These are phyloP conservation scores for Lathronympha strigana DNA, from an alignment of 2,888 invertebrate genomes.

Conservation along the genomic window DNA sequence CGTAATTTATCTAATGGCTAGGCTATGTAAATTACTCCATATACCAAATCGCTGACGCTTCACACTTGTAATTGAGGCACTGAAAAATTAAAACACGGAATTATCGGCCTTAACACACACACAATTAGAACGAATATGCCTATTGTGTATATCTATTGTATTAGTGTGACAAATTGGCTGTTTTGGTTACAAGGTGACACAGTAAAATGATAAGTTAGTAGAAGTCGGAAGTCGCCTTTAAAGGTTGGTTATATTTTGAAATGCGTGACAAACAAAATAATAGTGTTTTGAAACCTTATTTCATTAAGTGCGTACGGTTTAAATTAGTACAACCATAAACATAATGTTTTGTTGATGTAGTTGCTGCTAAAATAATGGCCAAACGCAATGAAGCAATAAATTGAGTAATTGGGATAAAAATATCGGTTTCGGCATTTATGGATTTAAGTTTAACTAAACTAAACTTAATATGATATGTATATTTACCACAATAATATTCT, in stretches of 20 bases:
- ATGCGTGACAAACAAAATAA: conserved; percentile 30
- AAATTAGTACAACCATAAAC: conserved; percentile 7
- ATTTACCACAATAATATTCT: no score
- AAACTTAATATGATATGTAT: no score
- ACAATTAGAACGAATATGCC: conserved; percentile 33
- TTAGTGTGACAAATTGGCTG: conserved; percentile 52
- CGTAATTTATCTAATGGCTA: conserved; percentile 47
- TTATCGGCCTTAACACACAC: conserved; percentile 16
- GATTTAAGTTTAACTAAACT: no score
- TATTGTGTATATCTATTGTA: conserved; percentile 48
- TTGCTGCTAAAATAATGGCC: background rate
- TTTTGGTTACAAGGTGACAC: conserved; percentile 53
- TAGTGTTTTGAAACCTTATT: background rate
- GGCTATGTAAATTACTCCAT: conserved; percentile 47
- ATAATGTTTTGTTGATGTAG: background rate
- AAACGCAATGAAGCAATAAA: background rate
- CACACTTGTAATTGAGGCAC: conserved; percentile 46
- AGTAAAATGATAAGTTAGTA: conserved; percentile 48
- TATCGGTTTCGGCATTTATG: no score
- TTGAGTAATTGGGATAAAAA: no score
- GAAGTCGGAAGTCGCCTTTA: conserved; percentile 36
- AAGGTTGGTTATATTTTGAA: conserved; percentile 17
- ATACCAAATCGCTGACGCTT: conserved; percentile 48
- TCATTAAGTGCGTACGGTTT: conserved; percentile 3
- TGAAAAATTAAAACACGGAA: conserved; percentile 27